These are phyloP conservation scores for Hyperopisus bebe DNA, from an alignment of 2,113 vertebrate species.

Conservation along the genomic window DNA sequence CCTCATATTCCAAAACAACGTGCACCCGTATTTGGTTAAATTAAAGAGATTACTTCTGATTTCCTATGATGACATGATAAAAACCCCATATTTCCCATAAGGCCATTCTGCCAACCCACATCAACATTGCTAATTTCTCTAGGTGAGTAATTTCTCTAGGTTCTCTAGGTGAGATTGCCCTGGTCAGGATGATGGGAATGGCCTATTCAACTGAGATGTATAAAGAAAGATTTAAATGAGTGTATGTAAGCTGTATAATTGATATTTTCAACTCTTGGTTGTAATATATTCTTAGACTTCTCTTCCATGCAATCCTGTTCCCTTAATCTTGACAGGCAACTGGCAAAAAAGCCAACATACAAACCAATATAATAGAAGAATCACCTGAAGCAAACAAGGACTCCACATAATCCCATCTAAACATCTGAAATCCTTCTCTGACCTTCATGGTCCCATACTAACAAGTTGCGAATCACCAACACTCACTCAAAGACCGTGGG, in stretches of 20 bases:
- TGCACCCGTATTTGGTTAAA: not conserved
- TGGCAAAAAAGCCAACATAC: not conserved
- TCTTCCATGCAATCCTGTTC: not conserved
- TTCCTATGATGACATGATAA: not conserved
- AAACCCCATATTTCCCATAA: not conserved
- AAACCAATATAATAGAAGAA: not conserved
- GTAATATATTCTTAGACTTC: not conserved
- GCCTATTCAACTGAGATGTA: not conserved
- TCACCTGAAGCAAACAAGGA: not conserved
- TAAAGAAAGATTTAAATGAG: not conserved
- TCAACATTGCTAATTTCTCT: not conserved
- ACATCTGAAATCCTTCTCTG: not conserved
- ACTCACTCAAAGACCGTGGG: not conserved
- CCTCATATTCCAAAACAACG: not conserved
- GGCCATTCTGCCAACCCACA: not conserved
- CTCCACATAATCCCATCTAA: not conserved
- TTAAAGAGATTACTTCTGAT: not conserved
- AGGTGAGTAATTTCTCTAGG: not conserved
- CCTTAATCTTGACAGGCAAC: not conserved
- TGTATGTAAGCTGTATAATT: not conserved
- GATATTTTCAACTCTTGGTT: not conserved
- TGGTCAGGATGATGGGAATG: not conserved
- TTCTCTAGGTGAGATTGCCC: not conserved
- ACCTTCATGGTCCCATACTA: not conserved
- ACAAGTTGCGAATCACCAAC: not conserved